These are phyloP conservation scores for Hylaea fasciaria DNA, from an alignment of 2,888 invertebrate genomes.

Conservation along the genomic window DNA sequence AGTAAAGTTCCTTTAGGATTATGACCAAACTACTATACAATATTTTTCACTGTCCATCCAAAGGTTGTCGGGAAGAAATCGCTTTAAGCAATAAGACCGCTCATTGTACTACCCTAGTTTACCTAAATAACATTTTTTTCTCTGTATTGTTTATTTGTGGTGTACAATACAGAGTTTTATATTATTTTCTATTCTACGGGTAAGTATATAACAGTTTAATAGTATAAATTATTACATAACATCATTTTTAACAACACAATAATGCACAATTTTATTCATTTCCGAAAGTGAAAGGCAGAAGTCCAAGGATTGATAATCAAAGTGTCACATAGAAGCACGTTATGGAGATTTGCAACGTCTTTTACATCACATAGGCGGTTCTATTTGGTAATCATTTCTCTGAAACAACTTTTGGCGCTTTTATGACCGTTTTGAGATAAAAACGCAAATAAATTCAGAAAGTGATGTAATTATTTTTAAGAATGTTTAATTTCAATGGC, in stretches of 20 bases:
- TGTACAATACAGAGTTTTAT: too few relatives aligned
- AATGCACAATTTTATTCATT: slow-evolving; percentile 13
- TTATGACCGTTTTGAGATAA: background rate
- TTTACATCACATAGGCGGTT: background rate
- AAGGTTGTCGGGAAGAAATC: too few relatives aligned
- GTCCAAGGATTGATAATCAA: slow-evolving; percentile 21
- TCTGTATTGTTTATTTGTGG: too few relatives aligned
- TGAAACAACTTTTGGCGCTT: background rate
- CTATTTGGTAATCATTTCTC: background rate
- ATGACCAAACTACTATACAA: too few relatives aligned
- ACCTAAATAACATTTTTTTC: too few relatives aligned
- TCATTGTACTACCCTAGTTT: too few relatives aligned
- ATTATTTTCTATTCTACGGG: too few relatives aligned
- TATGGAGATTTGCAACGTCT: background rate
- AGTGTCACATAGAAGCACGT: slow-evolving; percentile 6
- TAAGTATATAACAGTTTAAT: background rate
- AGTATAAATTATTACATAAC: background rate
- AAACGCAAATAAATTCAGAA: background rate
- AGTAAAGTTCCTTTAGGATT: too few relatives aligned
- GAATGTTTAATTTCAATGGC: background rate
- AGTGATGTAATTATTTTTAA: background rate
- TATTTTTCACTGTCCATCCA: too few relatives aligned
- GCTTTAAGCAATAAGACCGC: too few relatives aligned
- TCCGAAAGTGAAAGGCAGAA: slow-evolving; percentile 27
- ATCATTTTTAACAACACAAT: background rate